A percentile compares a stretch with the other conserved stretches of the same genome.
These are phyloP conservation scores for Lutjanus campechanus DNA, from an alignment of 2,797 vertebrate species.

Conservation along the genomic window DNA sequence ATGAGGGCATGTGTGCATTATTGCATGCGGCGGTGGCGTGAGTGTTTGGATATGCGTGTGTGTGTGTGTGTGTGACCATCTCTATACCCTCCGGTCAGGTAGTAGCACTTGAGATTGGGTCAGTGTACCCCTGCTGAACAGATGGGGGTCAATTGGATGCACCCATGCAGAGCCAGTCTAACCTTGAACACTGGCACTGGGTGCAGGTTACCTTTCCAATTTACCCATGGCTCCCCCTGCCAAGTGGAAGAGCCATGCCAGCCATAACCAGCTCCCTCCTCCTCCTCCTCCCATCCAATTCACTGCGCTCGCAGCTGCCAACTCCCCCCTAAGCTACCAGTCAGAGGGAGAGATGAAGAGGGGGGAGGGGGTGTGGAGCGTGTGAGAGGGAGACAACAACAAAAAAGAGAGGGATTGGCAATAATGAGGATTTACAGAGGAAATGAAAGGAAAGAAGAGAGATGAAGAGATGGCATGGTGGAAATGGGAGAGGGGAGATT, in stretches of 20 bases:
- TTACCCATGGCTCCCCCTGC: conserved; percentile 61
- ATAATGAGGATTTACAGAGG: conserved; percentile 66
- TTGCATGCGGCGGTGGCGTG: conserved; percentile 31
- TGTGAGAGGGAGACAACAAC: conserved; percentile 29
- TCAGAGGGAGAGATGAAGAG: conserved; percentile 43
- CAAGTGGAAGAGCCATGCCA: conserved; percentile 69
- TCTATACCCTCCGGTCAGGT: conserved; percentile 31
- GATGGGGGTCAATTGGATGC: conserved; percentile 75
- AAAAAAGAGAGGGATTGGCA: conserved; percentile 51
- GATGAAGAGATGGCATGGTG: conserved; percentile 24
- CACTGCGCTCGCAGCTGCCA: conserved; percentile 67
- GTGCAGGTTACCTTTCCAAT: conserved; percentile 73
- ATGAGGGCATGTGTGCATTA: conserved; percentile 41
- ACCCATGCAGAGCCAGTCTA: conserved; percentile 67
- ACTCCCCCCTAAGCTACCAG: conserved; percentile 60
- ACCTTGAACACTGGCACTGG: conserved; percentile 75
- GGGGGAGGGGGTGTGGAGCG: conserved; percentile 38
- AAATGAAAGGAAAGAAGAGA: conserved; percentile 53
- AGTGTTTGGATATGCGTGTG: background rate
- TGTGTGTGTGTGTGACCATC: conserved; percentile 1
- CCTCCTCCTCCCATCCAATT: conserved; percentile 46
- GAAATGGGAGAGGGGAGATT: conserved; percentile 38
- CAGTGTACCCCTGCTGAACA: conserved; percentile 65
- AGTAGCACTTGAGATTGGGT: conserved; percentile 55
- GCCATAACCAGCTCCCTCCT: conserved; percentile 53